Evolutionary conservation across 2,113 vertebrate genomes (phyloP).

Genomic region (Setophaga kirtlandii): DNA sequence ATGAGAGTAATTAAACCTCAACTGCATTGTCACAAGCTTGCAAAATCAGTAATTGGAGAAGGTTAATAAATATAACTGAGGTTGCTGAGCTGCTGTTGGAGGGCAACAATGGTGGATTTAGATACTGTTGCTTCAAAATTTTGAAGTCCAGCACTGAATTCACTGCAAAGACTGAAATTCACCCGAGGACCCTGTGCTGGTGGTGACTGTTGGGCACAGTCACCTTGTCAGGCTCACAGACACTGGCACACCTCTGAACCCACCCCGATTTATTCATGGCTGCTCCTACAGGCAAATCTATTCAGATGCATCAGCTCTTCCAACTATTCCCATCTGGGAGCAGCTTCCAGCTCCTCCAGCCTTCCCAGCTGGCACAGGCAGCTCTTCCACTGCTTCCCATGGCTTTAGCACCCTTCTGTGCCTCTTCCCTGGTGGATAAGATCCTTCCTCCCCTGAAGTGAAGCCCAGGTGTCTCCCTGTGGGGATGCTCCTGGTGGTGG

Average conservation of each 20-base stretch:
- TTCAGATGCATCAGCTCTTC: background rate
- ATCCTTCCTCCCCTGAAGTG: background rate
- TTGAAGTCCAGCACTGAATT: background rate
- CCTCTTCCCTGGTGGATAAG: background rate
- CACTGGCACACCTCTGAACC: background rate
- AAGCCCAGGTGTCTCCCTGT: background rate
- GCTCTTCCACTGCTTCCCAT: background rate
- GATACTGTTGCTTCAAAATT: background rate
- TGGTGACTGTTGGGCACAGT: background rate
- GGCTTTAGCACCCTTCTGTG: background rate
- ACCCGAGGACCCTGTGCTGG: background rate
- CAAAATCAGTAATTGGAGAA: background rate
- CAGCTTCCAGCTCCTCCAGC: slow-evolving; percentile 12
- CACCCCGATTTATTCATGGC: background rate
- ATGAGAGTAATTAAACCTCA: background rate
- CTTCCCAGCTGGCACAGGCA: slow-evolving; percentile 3
- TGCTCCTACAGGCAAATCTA: background rate
- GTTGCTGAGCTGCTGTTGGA: background rate
- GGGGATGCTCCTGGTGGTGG: background rate
- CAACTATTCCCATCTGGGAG: background rate
- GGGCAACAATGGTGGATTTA: background rate
- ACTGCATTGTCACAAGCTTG: background rate
- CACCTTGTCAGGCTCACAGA: background rate
- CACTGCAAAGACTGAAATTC: background rate
- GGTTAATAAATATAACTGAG: background rate